Base-by-base conservation (phyloP, 2,888 invertebrate genomes). In the Conus canariensis region DNA sequence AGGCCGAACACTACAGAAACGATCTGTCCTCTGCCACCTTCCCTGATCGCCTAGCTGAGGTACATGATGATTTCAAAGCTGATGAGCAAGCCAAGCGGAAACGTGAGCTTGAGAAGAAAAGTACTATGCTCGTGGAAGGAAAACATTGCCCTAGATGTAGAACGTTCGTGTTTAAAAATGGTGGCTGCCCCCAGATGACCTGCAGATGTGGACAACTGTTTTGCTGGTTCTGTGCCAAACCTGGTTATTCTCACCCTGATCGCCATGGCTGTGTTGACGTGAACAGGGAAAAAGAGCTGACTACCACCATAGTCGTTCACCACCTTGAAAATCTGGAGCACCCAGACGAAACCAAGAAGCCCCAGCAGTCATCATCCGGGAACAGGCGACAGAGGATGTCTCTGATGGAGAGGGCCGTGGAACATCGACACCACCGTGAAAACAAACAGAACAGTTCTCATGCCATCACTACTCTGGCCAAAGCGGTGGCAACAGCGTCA, bases 81-180 rank as follows among this genome's bases (percentile, higher is more conserved):
- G 83, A 87, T 14, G 12, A 22, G 12, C 16, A 64, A 25, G 64
- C 77, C n/a, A 85, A 45, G 25, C 25, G 30, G 5, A 22, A 25
- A 4, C 70, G 16, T 6, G 22, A 88, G 30, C 64, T 19, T 80
- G 85, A 22, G 8, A 19, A 22, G 30, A 85, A 85, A 19, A 22
- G 70, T 14, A 56, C 83, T n/a, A 70, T 91, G 30, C 45, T 89
- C 4, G 88, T 92, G 60, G 90, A 89, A 77, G 64, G 92, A 5
- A 91, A 90, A 22, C 58, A 90, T 59, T 92, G 92, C 67, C 92
- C 92, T 9, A 82, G n/a, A 8, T 92, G 92, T 60, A 88, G 25
- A 30, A 85, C 45, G 9, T 92, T 92, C 82, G 90, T 91, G 12
- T 87, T 91, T 19, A 92, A 92, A 70, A 90, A 91, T 59, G 91